Evolutionary conservation across 1,140 invertebrate genomes (phyloP).

Genomic region (Steinernema feltiae): DNA sequence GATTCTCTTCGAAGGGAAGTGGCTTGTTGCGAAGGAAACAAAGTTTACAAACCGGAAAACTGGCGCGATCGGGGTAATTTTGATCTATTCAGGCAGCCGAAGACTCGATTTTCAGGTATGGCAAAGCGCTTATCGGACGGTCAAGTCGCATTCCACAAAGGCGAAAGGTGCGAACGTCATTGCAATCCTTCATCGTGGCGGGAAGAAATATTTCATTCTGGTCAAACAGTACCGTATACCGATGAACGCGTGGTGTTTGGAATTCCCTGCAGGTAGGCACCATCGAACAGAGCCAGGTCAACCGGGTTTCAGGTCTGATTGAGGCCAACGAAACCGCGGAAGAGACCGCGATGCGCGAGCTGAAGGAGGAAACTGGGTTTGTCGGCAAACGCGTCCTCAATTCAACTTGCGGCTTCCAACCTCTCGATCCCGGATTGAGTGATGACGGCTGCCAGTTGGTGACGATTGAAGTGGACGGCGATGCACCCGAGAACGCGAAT

Average conservation of each 20-base stretch:
- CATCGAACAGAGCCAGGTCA: background rate
- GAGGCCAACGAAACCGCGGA: slow-evolving; percentile 32
- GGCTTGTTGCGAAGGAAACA: background rate
- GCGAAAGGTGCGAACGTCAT: slow-evolving; percentile 37
- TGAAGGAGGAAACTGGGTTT: slow-evolving; percentile 43
- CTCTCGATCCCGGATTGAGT: slow-evolving; percentile 34
- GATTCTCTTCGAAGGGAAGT: background rate
- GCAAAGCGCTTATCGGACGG: slow-evolving; percentile 29
- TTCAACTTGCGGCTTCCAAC: slow-evolving; percentile 22
- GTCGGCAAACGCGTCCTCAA: slow-evolving; percentile 13
- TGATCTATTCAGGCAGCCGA: background rate
- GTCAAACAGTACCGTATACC: slow-evolving; percentile 42
- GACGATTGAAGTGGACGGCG: slow-evolving; percentile 36
- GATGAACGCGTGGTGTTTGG: slow-evolving; percentile 28
- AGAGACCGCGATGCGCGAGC: slow-evolving; percentile 31
- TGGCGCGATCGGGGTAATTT: background rate
- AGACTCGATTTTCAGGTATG: slow-evolving; percentile 32
- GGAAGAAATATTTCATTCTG: slow-evolving; percentile 30
- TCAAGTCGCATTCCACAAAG: background rate
- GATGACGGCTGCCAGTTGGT: slow-evolving; percentile 37
- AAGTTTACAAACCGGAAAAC: background rate
- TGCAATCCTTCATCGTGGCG: slow-evolving; percentile 29
- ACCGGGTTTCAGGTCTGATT: slow-evolving; percentile 30
- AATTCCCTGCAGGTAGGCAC: slow-evolving; percentile 36
- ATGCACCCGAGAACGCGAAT: slow-evolving; percentile 32